A percentile compares a stretch with the other conserved stretches of the same genome.
Evolutionary conservation across 2,888 invertebrate species (phyloP).

Genomic region (Agriopis aurantiaria): DNA sequence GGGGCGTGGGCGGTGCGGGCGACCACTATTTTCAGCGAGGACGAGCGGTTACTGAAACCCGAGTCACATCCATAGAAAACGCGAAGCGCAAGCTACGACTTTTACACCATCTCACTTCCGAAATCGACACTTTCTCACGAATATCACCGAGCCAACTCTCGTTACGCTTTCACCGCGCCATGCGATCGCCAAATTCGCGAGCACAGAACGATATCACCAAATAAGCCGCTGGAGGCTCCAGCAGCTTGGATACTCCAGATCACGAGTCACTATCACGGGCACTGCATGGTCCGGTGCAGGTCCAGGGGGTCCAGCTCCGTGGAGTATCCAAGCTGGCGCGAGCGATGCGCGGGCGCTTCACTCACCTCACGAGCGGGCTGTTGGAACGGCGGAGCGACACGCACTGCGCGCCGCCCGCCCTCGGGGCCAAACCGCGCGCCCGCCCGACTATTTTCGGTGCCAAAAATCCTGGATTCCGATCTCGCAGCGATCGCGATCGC

Average conservation of each 20-base stretch:
- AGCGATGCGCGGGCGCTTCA: slow-evolving; percentile 56
- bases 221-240: slow-evolving; percentile 57
- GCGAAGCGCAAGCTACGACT: slow-evolving; percentile 51
- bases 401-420: slow-evolving; percentile 82
- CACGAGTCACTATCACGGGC: slow-evolving; percentile 46
- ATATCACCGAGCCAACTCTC: slow-evolving; percentile 37
- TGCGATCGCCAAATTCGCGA: slow-evolving; percentile 45
- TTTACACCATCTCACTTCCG: slow-evolving; percentile 44
- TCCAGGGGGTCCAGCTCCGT: slow-evolving; percentile 46
- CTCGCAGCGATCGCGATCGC: slow-evolving; percentile 66
- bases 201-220: slow-evolving; percentile 61
- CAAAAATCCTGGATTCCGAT: slow-evolving; percentile 84
- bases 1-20: slow-evolving; percentile 54
- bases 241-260: slow-evolving; percentile 73
- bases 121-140: slow-evolving; percentile 48
- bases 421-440: slow-evolving; percentile 71
- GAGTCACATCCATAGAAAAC: slow-evolving; percentile 72
- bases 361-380: slow-evolving; percentile 84
- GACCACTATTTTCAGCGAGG: slow-evolving; percentile 84
- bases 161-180: slow-evolving; percentile 42
- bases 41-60: slow-evolving; percentile 79
- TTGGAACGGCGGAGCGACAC: slow-evolving; percentile 86
- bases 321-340: slow-evolving; percentile 70
- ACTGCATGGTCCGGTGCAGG: slow-evolving; percentile 41
- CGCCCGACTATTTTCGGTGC: slow-evolving; percentile 85